A percentile compares a stretch with the other conserved stretches of the same genome.
phyloP scores from a whole-genome alignment of 2,888 invertebrate genomes.

The Cephus runcator region DNA sequence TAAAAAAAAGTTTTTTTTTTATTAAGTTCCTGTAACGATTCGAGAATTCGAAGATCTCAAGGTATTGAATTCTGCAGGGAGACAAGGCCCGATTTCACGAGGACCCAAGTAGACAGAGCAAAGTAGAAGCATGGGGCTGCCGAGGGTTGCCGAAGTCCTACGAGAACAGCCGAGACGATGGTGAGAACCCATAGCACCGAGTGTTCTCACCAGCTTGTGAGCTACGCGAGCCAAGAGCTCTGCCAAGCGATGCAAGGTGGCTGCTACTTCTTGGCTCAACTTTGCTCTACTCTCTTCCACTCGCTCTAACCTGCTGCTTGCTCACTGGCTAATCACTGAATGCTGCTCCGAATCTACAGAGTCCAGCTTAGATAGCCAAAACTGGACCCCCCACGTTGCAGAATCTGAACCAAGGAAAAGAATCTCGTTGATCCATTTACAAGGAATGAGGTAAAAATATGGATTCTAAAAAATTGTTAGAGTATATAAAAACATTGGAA shows the following conservation, averaged over 20 bases:
- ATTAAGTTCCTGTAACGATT: not conserved
- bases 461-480: not conserved
- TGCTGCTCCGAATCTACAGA: not conserved
- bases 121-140: conserved; percentile 13
- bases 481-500: not conserved
- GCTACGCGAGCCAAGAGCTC: conserved; percentile 42
- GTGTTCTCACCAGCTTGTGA: conserved; percentile 61
- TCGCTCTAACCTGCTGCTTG: not conserved
- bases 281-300: not conserved
- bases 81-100: not conserved
- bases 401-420: not conserved
- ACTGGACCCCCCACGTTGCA: not conserved
- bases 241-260: conserved; percentile 43
- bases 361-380: not conserved
- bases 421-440: not conserved
- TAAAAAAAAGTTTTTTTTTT: not conserved
- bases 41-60: not conserved
- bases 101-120: conserved; percentile 2
- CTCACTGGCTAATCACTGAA: not conserved
- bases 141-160: conserved; percentile 49
- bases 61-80: not conserved
- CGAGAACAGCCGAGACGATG: conserved; percentile 62
- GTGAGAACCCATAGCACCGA: conserved; percentile 63
- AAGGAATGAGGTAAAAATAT: not conserved
- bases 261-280: conserved; percentile 14